Percentiles rank a stretch among this genome's conserved stretches.
phyloP scores from a whole-genome alignment of 2,113 vertebrate genomes.

The Pelobates fuscus region DNA sequence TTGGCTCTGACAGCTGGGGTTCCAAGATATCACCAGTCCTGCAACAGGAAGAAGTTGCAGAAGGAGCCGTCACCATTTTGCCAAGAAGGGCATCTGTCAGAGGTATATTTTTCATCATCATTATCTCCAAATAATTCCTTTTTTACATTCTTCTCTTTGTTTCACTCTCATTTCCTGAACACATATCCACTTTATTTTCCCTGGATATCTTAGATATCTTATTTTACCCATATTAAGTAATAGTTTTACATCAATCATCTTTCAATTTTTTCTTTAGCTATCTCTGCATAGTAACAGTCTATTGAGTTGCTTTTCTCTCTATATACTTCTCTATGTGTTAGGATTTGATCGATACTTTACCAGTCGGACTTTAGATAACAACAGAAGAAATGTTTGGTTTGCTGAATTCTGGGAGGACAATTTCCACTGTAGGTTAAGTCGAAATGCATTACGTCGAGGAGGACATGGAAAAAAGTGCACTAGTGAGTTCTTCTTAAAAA shows the following conservation, averaged over 20 bases:
- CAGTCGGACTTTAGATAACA: slow-evolving; percentile 93
- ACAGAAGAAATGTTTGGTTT: slow-evolving; percentile 95
- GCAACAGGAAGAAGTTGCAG: slow-evolving; percentile 89
- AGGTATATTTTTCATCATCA: slow-evolving; percentile 67
- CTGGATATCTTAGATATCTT: too few relatives aligned
- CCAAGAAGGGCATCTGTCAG: slow-evolving; percentile 87
- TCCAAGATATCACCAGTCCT: slow-evolving; percentile 89
- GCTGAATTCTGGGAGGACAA: slow-evolving; percentile 97
- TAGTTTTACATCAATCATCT: too few relatives aligned
- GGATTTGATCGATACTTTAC: slow-evolving; percentile 95
- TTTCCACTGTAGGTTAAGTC: slow-evolving; percentile 93
- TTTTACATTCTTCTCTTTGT: background rate
- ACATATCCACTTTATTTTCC: too few relatives aligned
- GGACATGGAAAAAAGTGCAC: slow-evolving; percentile 93
- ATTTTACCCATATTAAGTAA: background rate
- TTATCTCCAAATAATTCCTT: background rate
- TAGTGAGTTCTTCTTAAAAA: slow-evolving; percentile 74
- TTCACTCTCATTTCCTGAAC: background rate
- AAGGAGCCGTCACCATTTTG: slow-evolving; percentile 90
- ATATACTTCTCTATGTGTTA: slow-evolving; percentile 55
- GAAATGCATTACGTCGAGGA: slow-evolving; percentile 87
- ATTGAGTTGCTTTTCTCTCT: background rate
- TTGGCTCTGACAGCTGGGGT: slow-evolving; percentile 96
- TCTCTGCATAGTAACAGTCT: too few relatives aligned
- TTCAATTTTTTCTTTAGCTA: too few relatives aligned